A percentile compares a stretch with the other conserved stretches of the same genome.
Conservation (phyloP, 2,888 invertebrate genomes). For the Acrobasis suavella region DNA sequence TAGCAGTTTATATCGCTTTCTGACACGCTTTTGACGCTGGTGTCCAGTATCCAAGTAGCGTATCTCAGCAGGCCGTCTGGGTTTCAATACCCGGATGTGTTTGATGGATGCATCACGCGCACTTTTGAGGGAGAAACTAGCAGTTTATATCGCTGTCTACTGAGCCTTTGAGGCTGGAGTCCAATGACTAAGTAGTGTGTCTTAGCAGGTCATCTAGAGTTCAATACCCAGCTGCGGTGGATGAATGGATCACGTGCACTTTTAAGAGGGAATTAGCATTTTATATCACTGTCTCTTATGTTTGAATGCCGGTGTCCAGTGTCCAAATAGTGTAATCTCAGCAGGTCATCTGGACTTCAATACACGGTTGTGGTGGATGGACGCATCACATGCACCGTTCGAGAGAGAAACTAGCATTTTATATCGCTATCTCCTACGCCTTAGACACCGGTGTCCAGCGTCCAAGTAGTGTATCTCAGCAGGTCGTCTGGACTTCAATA, state of each 20-base stretch:
- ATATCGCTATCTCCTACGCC: constrained; percentile 23
- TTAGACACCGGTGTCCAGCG: constrained; percentile 27
- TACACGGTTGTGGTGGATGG: constrained; percentile 50
- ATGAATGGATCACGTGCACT: constrained; percentile 53
- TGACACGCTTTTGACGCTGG: too few species aligned
- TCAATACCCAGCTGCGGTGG: constrained; percentile 51
- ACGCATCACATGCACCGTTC: constrained; percentile 51
- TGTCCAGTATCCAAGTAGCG: too few species aligned
- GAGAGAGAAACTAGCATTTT: neutral
- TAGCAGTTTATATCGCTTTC: too few species aligned
- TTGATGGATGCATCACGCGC: too few species aligned
- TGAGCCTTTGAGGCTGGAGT: neutral
- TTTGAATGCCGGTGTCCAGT: constrained; percentile 21
- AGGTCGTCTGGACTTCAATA: constrained; percentile 55
- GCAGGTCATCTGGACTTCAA: constrained; percentile 58
- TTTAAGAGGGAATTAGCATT: constrained; percentile 23
- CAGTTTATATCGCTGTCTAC: too few species aligned
- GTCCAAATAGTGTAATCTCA: constrained; percentile 65
- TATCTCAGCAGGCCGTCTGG: too few species aligned
- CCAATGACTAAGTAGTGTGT: constrained; percentile 54
- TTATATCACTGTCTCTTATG: constrained; percentile 22
- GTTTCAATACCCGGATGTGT: too few species aligned
- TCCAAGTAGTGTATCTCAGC: constrained; percentile 67
- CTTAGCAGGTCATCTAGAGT: constrained; percentile 62
- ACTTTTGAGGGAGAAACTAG: too few species aligned